These are phyloP conservation scores for Corydoras sp. DNA, from an alignment of 2,113 vertebrate genomes.

Conservation along the genomic window DNA sequence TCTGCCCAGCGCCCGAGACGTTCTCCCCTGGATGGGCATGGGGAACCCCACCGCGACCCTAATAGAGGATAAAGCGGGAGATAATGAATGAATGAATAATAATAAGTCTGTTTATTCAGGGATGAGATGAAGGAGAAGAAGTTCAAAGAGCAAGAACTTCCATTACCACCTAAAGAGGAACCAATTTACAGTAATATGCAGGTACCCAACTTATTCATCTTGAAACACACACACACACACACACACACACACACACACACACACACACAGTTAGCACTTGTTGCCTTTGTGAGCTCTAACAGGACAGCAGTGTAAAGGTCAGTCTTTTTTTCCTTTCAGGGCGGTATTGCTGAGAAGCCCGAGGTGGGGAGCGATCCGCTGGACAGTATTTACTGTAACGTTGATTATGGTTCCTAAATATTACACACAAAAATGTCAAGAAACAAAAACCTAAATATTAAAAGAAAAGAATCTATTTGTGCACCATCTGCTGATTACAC, in stretches of 20 bases:
- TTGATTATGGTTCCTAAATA: neutral
- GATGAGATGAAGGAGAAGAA: neutral
- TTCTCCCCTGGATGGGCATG: no score
- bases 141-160: neutral
- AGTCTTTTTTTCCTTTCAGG: neutral
- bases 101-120: neutral
- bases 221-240: neutral
- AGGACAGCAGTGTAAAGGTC: neutral
- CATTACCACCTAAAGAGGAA: neutral
- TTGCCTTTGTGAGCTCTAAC: no score
- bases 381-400: slow-evolving; percentile 29
- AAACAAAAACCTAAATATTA: no score
- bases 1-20: no score
- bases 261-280: no score
- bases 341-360: neutral
- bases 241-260: no score
- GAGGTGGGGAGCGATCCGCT: neutral
- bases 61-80: no score
- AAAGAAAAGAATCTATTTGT: no score
- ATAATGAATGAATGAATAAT: no score
- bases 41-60: no score
- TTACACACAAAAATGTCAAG: neutral
- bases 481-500: no score
- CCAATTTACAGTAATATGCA: slow-evolving; percentile 27
- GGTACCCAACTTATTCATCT: slow-evolving; percentile 2